phyloP scores from a whole-genome alignment of 2,888 invertebrate species.

The Barypeithes pellucidus region DNA sequence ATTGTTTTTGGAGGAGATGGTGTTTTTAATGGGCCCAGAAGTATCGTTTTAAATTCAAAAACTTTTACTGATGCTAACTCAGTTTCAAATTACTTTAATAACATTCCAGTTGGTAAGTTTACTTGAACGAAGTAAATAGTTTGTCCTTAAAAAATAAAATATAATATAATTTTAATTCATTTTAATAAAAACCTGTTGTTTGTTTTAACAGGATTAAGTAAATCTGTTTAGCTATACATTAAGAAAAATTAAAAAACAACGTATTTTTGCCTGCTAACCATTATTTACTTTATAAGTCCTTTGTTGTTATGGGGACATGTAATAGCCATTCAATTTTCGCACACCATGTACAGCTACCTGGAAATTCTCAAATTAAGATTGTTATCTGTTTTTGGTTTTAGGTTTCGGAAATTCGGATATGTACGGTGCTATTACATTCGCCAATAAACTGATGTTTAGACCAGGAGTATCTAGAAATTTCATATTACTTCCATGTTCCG shows the following conservation, averaged over 20 bases:
- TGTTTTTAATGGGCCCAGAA: constrained; percentile 81
- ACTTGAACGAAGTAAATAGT: constrained; percentile 18
- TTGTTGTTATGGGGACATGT: too few species aligned
- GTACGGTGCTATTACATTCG: constrained; percentile 83
- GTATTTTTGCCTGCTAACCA: too few species aligned
- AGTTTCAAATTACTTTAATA: constrained; percentile 79
- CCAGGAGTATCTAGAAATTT: constrained; percentile 89
- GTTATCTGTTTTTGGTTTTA: constrained; percentile 58
- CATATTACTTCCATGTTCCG: constrained; percentile 85
- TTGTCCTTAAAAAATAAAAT: neutral
- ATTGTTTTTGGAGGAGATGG: constrained; percentile 88
- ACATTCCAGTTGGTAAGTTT: constrained; percentile 77
- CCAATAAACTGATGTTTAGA: constrained; percentile 83
- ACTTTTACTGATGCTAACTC: constrained; percentile 79
- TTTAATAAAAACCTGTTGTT: neutral
- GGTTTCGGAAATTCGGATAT: constrained; percentile 79
- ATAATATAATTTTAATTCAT: neutral
- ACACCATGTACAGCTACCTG: too few species aligned
- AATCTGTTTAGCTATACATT: neutral
- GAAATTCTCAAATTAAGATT: neutral
- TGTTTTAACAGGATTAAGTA: neutral
- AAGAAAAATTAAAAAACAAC: too few species aligned
- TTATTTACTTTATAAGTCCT: too few species aligned
- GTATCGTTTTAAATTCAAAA: constrained; percentile 81
- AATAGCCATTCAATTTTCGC: too few species aligned